These are phyloP conservation scores for Tretioscincus oriximinensis DNA, from an alignment of 2,113 vertebrate species.

Conservation along the genomic window DNA sequence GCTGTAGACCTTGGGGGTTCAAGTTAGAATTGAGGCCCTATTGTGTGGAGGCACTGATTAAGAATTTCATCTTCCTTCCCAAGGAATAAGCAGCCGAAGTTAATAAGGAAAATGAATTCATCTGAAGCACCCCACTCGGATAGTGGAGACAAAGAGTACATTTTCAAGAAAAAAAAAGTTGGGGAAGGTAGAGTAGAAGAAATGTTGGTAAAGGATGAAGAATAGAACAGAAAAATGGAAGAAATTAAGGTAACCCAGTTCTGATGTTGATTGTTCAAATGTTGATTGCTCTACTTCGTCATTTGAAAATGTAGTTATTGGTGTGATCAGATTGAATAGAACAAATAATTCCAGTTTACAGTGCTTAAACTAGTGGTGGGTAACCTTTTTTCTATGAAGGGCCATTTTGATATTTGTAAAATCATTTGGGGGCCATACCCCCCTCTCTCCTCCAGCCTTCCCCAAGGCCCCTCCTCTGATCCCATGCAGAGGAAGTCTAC, in stretches of 20 bases:
- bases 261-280: not conserved
- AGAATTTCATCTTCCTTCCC: not conserved
- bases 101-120: conserved; percentile 23
- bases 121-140: not conserved
- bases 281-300: not conserved
- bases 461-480: too few relatives aligned
- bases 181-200: not conserved
- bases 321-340: too few relatives aligned
- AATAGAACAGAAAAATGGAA: too few relatives aligned
- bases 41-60: not conserved
- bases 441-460: too few relatives aligned
- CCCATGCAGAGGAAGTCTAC: too few relatives aligned
- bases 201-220: not conserved
- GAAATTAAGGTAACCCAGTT: not conserved
- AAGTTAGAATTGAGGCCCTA: not conserved
- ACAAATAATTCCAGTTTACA: not conserved
- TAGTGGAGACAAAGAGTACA: not conserved
- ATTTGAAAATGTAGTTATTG: not conserved
- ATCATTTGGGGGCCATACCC: too few relatives aligned
- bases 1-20: conserved; percentile 10
- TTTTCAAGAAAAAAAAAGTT: not conserved
- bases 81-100: not conserved
- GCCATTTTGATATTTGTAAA: too few relatives aligned
- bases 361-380: too few relatives aligned
- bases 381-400: too few relatives aligned